Conservation (phyloP, 2,888 invertebrate species). For the Sarcophaga variegata region DNA sequence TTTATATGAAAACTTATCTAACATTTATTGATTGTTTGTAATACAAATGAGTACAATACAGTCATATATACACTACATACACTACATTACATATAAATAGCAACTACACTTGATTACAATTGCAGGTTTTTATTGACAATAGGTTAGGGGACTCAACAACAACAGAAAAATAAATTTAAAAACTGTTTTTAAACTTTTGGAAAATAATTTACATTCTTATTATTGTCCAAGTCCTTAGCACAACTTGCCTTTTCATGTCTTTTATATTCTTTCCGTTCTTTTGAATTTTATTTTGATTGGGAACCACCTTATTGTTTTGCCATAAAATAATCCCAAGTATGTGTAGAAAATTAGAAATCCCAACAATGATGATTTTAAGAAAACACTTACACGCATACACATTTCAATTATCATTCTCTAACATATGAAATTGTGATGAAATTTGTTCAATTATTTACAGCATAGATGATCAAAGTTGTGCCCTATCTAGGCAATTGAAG, state of each 20-base stretch:
- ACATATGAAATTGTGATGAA: not conserved
- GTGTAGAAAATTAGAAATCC: slow-evolving; percentile 31
- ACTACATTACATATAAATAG: too few relatives aligned
- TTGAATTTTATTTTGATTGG: not conserved
- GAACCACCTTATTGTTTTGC: not conserved
- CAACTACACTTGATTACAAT: too few relatives aligned
- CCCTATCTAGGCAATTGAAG: too few relatives aligned
- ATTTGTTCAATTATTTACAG: not conserved
- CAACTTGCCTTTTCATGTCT: too few relatives aligned
- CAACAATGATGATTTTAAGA: slow-evolving; percentile 36
- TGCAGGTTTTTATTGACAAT: too few relatives aligned
- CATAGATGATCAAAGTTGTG: too few relatives aligned
- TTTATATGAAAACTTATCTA: slow-evolving; percentile 38
- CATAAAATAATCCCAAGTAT: slow-evolving; percentile 2
- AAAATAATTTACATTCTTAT: too few relatives aligned
- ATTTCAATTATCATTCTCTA: slow-evolving; percentile 47
- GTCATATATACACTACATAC: not conserved
- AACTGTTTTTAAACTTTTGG: too few relatives aligned
- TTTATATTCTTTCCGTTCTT: too few relatives aligned
- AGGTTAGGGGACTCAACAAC: too few relatives aligned
- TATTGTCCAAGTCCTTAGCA: too few relatives aligned
- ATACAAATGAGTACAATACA: slow-evolving; percentile 54
- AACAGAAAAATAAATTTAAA: too few relatives aligned
- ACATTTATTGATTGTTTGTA: slow-evolving; percentile 59
- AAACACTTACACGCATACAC: slow-evolving; percentile 44